phyloP scores from a whole-genome alignment of 1,140 invertebrate genomes.

The Drosophila asahinai region DNA sequence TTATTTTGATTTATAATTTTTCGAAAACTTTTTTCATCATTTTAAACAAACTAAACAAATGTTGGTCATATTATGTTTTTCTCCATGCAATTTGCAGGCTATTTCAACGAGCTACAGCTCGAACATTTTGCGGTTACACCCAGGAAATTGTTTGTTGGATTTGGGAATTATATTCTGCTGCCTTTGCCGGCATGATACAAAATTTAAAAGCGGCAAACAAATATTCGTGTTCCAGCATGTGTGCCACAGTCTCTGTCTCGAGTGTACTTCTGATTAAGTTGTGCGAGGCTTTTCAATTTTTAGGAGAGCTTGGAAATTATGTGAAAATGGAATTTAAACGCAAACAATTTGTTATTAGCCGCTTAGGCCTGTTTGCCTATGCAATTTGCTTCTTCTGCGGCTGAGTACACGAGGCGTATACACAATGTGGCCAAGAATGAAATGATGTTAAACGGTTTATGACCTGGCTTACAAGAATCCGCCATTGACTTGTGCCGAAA shows the following conservation, averaged over 20 bases:
- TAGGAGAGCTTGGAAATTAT: conserved; percentile 37
- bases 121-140: conserved; percentile 57
- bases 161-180: conserved; percentile 53
- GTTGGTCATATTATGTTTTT: neutral
- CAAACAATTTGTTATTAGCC: conserved; percentile 52
- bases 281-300: conserved; percentile 55
- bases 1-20: neutral
- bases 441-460: conserved; percentile 43
- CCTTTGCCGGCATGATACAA: conserved; percentile 20
- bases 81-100: conserved; percentile 7
- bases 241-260: conserved; percentile 22
- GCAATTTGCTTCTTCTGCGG: conserved; percentile 27
- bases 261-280: conserved; percentile 51
- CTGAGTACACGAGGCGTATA: conserved; percentile 38
- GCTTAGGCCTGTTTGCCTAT: conserved; percentile 36
- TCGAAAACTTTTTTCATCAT: neutral
- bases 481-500: conserved; percentile 29
- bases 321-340: conserved; percentile 55
- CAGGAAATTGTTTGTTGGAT: conserved; percentile 58
- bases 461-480: conserved; percentile 11
- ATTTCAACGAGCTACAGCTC: conserved; percentile 36
- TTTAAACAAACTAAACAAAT: neutral
- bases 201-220: conserved; percentile 40
- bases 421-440: conserved; percentile 33
- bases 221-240: conserved; percentile 31